Evolutionary conservation across 2,113 vertebrate genomes (phyloP), one percentile per base, ranked within the genome.

Genomic region (Tragelaphus imberbis): DNA sequence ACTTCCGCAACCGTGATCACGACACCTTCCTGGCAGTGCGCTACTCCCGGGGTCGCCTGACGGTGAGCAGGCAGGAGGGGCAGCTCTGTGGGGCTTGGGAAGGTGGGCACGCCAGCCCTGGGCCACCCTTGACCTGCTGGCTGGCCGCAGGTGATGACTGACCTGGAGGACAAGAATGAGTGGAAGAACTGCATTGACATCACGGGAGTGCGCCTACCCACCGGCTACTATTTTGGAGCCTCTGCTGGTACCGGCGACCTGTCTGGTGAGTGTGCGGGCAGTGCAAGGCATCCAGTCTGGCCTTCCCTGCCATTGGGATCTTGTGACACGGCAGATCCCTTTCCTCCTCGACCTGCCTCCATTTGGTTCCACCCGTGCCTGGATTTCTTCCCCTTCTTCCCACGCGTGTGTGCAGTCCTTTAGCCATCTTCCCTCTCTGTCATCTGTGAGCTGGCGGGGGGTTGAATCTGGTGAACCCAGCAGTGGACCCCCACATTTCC

Each of bases 161-260:
- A 99, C 0, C 98, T 99, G 80, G 99, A 99, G 10, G 99, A 99
- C 98, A 99, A 99, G 98, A 99, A 99, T 0, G 99, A 99, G 49
- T 99, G 99, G 99, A 99, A 99, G 98, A 99, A 99, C 94, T 99
- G 99, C 98, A 99, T 99, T 0, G 99, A 99, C 97, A 99, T 99
- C 10, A 99, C 99, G 0, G 99, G 99, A 0, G 99, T 99, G 88
- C 99, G 99, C 49, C 99, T 99, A 71, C 99, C 99, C n/a, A 99
- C 99, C 0, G 99, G 99, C 23, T 99, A 99, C 98, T 99, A 99
- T 98, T 99, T 99, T 4, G 99, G 99, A 14, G 99, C 99, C 80
- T 99, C 99, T 0, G 99, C 99, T 2, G 99, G 99, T 92, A 99
- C 99, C 0, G 99, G 99, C n/a, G 99, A 99, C 97, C 98, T 99